Evolutionary conservation across 2,113 vertebrate genomes (phyloP).

Genomic region (Lichenostomus cassidix): DNA sequence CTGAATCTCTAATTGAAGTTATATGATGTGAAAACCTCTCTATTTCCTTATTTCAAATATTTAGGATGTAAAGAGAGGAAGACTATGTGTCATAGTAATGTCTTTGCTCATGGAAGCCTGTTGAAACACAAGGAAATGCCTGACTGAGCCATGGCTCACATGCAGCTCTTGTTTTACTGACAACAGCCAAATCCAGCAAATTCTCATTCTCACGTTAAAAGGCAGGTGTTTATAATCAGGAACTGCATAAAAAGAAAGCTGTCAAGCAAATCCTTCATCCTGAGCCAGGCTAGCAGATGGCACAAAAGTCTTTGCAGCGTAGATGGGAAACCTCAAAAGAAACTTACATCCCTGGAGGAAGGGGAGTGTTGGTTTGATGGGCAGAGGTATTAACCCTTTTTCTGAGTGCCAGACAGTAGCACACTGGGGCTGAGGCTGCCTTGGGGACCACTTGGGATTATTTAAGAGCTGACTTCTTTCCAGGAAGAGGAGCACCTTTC

Average conservation of each 20-base stretch:
- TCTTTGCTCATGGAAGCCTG: not conserved
- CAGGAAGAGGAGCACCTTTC: not conserved
- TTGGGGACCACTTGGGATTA: not conserved
- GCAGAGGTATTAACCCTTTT: not conserved
- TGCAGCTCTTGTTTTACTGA: not conserved
- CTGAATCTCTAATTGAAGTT: not conserved
- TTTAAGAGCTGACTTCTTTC: not conserved
- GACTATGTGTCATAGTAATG: rapidly evolving
- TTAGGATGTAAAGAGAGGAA: not conserved
- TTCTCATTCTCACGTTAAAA: not conserved
- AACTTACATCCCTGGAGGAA: not conserved
- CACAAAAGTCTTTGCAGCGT: not conserved
- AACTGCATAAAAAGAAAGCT: not conserved
- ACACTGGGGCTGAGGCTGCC: not conserved
- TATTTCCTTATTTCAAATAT: not conserved
- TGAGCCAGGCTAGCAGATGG: not conserved
- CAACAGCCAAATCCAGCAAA: not conserved
- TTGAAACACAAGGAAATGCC: not conserved
- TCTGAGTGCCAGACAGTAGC: not conserved
- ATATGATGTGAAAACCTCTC: not conserved
- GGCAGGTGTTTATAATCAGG: not conserved
- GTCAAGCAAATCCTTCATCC: not conserved
- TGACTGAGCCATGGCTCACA: not conserved
- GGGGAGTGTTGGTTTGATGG: not conserved
- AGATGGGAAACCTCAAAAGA: not conserved